Evolutionary conservation across 1,140 invertebrate genomes (phyloP), one percentile per base, ranked within the genome.

Genomic region (Drosophila subobscura): DNA sequence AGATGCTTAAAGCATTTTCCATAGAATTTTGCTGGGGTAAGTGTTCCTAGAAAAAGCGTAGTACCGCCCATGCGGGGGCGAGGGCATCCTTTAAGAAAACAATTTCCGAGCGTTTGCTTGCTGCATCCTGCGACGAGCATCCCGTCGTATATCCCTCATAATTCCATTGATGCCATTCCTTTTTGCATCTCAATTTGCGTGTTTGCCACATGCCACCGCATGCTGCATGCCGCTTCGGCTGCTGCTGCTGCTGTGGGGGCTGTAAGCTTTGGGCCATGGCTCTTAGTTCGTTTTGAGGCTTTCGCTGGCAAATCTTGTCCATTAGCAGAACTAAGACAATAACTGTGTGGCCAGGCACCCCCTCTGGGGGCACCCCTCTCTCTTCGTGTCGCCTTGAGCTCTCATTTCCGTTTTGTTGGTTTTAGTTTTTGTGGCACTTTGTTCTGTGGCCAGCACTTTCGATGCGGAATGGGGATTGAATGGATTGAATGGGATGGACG

Each of bases 391-490:
- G 53, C 53, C 49, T 57, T 61, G 33, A 64, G 10, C 71, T 56
- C 66, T 56, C 66, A 57, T 63, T 84, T 85, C 68, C 81, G 46
- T 58, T 77, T 72, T 76, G 49, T 51, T 49, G 47, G 22, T 14
- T 51, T 49, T 25, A 37, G 33, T 37, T 37, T 37, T 12, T 37
- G 33, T 12, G 33, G 33, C 10, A 12, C 29, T 33, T 33, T 33
- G 33, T 12, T 12, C 33, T 12, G 8, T 10, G 8, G 0, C 29
- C 29, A 10, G 29, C 29, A 33, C 3, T 20, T 49, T 29, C 12
- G 5, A 14, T 16, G 23, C 22, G 49, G 27, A 51, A 33, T 33
- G n/a, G 49, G 49, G 22, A 29, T 5, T 46, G 27, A 33, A 14
- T 41, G 14, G 2, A 6, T 25, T 2, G 6, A 29, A 23, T 40